Evolutionary conservation across 2,113 vertebrate species (phyloP).

Genomic region (Struthio camelus): DNA sequence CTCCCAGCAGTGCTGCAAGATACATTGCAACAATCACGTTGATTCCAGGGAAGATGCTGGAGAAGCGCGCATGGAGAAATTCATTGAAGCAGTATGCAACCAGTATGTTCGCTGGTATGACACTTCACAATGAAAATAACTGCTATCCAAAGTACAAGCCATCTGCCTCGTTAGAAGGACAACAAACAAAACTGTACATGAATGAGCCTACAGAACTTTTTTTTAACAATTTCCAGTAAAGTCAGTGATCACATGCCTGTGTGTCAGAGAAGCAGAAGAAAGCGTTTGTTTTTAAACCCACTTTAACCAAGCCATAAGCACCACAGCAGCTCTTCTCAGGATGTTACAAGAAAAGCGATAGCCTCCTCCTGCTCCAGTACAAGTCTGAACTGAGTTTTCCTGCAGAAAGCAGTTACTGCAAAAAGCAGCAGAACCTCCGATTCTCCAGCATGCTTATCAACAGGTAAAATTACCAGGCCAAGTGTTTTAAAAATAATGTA

Average conservation of each 20-base stretch:
- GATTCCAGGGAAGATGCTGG: not conserved
- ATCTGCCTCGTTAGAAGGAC: not conserved
- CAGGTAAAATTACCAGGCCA: not conserved
- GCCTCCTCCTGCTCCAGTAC: not conserved
- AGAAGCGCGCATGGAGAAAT: rapidly evolving
- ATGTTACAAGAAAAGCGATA: not conserved
- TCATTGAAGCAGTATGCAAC: not conserved
- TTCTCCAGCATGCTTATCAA: not conserved
- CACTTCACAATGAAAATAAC: not conserved
- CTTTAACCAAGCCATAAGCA: not conserved
- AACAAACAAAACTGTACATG: rapidly evolving
- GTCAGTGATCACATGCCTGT: rapidly evolving
- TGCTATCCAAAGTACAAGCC: not conserved
- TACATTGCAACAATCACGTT: rapidly evolving
- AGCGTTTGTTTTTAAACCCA: not conserved
- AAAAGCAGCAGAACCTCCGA: not conserved
- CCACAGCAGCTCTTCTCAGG: not conserved
- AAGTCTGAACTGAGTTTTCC: not conserved
- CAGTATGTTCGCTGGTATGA: rapidly evolving
- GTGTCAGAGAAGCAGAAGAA: not conserved
- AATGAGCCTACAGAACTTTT: not conserved
- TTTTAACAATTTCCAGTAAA: too few species aligned
- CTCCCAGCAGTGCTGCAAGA: rapidly evolving
- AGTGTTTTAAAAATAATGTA: not conserved
- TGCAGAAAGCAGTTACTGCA: not conserved